A percentile compares a stretch with the other conserved stretches of the same genome.
Evolutionary conservation across 2,888 invertebrate species (phyloP).

Genomic region (Eupithecia vulgata): DNA sequence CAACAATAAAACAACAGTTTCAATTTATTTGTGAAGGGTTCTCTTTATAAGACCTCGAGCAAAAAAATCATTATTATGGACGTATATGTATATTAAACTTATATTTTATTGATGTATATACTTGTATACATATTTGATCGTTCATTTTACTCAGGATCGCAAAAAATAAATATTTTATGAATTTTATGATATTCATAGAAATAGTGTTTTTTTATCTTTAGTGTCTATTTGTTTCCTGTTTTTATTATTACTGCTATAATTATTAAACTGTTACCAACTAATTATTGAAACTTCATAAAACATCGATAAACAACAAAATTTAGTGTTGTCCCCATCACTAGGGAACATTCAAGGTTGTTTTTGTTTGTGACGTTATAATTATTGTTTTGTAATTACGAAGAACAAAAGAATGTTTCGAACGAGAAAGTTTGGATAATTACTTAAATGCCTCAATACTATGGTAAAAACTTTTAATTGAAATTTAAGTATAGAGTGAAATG

Average conservation of each 20-base stretch:
- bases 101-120: no score
- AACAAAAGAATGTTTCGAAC: conserved; percentile 12
- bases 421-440: conserved; percentile 18
- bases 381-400: conserved; percentile 18
- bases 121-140: no score
- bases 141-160: no score
- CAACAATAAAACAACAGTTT: conserved; percentile 20
- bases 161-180: no score
- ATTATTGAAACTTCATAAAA: background rate
- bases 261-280: no score
- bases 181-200: no score
- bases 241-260: no score
- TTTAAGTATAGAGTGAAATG: background rate
- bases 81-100: no score
- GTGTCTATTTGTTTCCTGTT: no score
- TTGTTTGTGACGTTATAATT: conserved; percentile 34
- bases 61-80: conserved; percentile 16
- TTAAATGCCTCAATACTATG: conserved; percentile 26
- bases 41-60: conserved; percentile 12
- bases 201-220: no score
- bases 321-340: conserved; percentile 18
- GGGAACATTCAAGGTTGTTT: conserved; percentile 27
- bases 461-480: conserved; percentile 6
- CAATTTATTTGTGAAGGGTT: conserved; percentile 28
- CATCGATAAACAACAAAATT: conserved; percentile 1